phyloP scores from a whole-genome alignment of 2,113 vertebrate species.

The Albula goreensis region DNA sequence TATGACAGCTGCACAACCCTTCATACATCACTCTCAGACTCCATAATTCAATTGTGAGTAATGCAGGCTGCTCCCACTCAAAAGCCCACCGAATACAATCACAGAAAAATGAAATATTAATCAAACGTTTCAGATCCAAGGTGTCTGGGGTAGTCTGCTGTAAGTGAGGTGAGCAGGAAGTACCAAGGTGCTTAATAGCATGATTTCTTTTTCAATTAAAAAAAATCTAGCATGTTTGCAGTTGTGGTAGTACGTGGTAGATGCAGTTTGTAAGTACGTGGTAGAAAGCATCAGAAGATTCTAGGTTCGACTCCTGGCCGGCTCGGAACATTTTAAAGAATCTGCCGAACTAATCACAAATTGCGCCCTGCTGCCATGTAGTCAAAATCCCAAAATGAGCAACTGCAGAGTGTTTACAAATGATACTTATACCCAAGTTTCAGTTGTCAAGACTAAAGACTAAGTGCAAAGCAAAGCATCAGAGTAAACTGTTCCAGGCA shows the following conservation, averaged over 20 bases:
- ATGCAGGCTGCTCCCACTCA: not conserved
- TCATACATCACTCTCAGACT: not conserved
- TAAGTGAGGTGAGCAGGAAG: not conserved
- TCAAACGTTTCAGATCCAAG: not conserved
- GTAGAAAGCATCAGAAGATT: too few species aligned
- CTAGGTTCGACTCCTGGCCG: conserved; percentile 84
- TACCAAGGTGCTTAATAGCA: not conserved
- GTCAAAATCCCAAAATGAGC: too few species aligned
- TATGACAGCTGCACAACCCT: not conserved
- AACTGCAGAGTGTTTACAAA: too few species aligned
- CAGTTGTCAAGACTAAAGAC: too few species aligned
- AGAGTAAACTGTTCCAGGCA: too few species aligned
- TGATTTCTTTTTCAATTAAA: not conserved
- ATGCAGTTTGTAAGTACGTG: too few species aligned
- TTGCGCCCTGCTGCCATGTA: too few species aligned
- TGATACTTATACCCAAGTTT: too few species aligned
- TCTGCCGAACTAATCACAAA: too few species aligned
- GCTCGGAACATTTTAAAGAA: conserved; percentile 49
- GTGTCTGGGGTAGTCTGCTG: not conserved
- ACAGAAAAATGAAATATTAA: not conserved
- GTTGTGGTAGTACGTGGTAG: too few species aligned
- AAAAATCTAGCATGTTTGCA: too few species aligned
- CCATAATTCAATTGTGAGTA: not conserved
- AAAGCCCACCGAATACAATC: not conserved
- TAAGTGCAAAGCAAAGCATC: too few species aligned